Base-by-base conservation (phyloP, 92 coral and sea anemone species). In the Muricea muricata region DNA sequence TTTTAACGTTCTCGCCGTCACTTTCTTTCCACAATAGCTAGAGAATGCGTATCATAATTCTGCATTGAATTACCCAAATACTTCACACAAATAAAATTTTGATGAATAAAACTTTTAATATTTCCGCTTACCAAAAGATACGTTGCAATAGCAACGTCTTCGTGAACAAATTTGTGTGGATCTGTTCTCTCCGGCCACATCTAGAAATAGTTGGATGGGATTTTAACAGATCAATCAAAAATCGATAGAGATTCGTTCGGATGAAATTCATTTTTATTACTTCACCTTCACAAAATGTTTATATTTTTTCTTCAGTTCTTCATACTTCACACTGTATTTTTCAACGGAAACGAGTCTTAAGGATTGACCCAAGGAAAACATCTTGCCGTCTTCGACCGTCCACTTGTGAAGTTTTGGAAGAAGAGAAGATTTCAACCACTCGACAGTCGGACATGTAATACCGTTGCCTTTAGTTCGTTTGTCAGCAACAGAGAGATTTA, bases 111-210 rank as follows among this genome's bases (percentile, higher is more conserved):
- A n/a, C n/a, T n/a, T n/a, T n/a, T n/a, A 34, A n/a, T 7, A 34
- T 15, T 35, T 17, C 35, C 25, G 7, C 97, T 90, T 84, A 96
- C 99, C 92, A 96, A 58, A 48, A 96, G 58, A 63, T 96, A 96
- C 17, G 98, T 72, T 75, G 99, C 99, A 56, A 96, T 96, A 13
- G 99, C 98, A 85, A 96, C 90, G 78, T 96, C 99, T 89, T 96
- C 99, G 83, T 91, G 93, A 21, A 96, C 99, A 93, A 92, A 96
- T 52, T 96, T 96, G 75, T 93, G 94, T 5, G 99, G 99, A 74
- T 96, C 99, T 23, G 99, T 96, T 31, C 91, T 84, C 68, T 96
- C 99, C 20, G 99, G 99, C 99, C 99, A 96, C 58, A 89, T 89
- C 99, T 96, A 71, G 28, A 52, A 47, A 72, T 21, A 6, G 24